Conservation (phyloP, 2,888 invertebrate species). For the Baronia brevicornis region DNA sequence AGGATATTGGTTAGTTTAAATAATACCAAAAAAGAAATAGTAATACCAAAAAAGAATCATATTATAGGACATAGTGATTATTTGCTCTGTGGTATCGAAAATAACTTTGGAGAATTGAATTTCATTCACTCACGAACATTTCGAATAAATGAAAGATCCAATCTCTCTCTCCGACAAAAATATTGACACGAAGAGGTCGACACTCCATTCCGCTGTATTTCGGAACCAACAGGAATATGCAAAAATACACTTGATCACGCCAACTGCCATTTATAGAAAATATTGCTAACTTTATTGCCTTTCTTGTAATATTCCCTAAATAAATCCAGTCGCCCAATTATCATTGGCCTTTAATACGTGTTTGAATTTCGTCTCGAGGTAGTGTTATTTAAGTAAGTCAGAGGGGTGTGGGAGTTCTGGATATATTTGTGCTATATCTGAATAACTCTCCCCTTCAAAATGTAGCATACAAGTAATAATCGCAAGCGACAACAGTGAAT, state of each 20-base stretch:
- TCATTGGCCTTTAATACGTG: background rate
- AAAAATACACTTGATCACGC: slow-evolving; percentile 5
- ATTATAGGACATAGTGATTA: too few species aligned
- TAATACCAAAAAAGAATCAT: too few species aligned
- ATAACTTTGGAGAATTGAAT: too few species aligned
- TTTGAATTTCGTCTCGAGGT: background rate
- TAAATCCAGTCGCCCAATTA: slow-evolving; percentile 3
- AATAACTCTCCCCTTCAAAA: slow-evolving; percentile 4
- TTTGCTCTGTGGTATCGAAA: too few species aligned
- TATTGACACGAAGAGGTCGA: too few species aligned
- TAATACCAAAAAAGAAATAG: too few species aligned
- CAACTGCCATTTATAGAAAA: slow-evolving; percentile 13
- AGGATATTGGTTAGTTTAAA: too few species aligned
- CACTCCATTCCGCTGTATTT: too few species aligned
- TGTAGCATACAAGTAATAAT: slow-evolving; percentile 6
- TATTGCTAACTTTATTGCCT: slow-evolving; percentile 20
- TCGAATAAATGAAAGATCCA: too few species aligned
- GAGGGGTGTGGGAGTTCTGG: background rate
- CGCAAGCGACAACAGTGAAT: slow-evolving; percentile 1
- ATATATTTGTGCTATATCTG: slow-evolving; percentile 1
- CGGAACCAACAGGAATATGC: too few species aligned
- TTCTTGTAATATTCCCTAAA: slow-evolving; percentile 19
- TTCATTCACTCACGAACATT: too few species aligned
- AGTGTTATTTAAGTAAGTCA: background rate
- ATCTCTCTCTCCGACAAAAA: too few species aligned